phyloP scores from a whole-genome alignment of 2,113 vertebrate species.

The Nymphicus hollandicus region DNA sequence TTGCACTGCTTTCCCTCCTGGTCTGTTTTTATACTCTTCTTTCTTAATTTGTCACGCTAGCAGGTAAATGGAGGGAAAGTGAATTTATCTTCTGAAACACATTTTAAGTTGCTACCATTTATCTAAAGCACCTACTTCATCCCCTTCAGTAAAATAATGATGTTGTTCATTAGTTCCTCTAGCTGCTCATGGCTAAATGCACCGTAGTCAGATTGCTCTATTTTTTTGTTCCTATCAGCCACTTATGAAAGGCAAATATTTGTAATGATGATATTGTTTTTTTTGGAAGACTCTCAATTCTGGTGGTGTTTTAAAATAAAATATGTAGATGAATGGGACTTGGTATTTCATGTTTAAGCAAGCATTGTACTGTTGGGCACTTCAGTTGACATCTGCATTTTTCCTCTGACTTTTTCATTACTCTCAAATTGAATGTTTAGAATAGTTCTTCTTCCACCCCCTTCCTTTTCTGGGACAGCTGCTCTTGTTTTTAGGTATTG shows the following conservation, averaged over 20 bases:
- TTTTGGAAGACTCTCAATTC: not conserved
- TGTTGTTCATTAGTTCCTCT: slow-evolving; percentile 62
- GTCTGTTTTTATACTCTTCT: slow-evolving; percentile 32
- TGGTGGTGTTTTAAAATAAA: not conserved
- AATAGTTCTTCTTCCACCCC: not conserved
- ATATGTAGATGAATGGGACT: not conserved
- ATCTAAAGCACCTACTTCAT: slow-evolving; percentile 59
- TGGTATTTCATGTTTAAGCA: not conserved
- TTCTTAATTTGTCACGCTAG: slow-evolving; percentile 63
- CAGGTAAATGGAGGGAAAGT: slow-evolving; percentile 61
- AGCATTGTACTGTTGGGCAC: not conserved
- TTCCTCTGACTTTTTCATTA: not conserved
- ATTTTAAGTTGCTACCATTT: slow-evolving; percentile 60
- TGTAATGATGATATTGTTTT: not conserved
- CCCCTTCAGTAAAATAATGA: slow-evolving; percentile 60
- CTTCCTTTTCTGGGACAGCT: not conserved
- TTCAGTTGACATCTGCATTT: not conserved
- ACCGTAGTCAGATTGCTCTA: not conserved
- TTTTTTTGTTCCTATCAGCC: not conserved
- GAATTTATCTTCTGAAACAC: slow-evolving; percentile 64
- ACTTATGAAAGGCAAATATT: not conserved
- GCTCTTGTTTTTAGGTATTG: not conserved
- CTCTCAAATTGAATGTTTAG: not conserved
- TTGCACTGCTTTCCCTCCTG: slow-evolving; percentile 30
- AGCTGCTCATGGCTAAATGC: slow-evolving; percentile 47